Evolutionary conservation across 2,113 vertebrate genomes (phyloP).

Genomic region (Spermophilus dauricus): DNA sequence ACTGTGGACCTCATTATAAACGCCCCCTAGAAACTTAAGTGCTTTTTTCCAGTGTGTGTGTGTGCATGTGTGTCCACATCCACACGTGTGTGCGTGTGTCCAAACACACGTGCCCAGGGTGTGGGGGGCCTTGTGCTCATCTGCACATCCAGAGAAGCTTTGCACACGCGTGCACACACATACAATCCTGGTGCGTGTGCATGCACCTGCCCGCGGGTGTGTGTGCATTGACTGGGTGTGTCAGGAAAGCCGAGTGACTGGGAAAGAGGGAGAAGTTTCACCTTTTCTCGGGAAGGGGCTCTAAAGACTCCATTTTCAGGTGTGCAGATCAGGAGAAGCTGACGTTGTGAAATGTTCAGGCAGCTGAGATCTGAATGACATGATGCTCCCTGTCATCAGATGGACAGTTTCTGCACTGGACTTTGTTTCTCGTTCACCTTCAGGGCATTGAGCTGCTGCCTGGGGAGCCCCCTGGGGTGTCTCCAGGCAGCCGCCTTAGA

Average conservation of each 20-base stretch:
- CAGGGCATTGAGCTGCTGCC: slow-evolving; percentile 87
- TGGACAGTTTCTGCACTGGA: slow-evolving; percentile 88
- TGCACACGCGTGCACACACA: neutral
- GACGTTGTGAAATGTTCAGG: slow-evolving; percentile 88
- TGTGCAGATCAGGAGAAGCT: slow-evolving; percentile 88
- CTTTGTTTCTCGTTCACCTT: slow-evolving; percentile 88
- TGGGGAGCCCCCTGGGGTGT: slow-evolving; percentile 24
- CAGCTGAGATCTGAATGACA: slow-evolving; percentile 92
- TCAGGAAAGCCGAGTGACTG: slow-evolving; percentile 86
- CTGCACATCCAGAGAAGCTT: neutral
- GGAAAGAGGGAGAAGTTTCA: slow-evolving; percentile 82
- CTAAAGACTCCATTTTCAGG: slow-evolving; percentile 87
- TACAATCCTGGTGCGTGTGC: slow-evolving; percentile 56
- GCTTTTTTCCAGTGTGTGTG: slow-evolving; percentile 88
- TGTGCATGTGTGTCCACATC: neutral
- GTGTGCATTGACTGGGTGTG: slow-evolving; percentile 76
- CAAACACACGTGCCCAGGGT: neutral
- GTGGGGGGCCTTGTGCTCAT: neutral
- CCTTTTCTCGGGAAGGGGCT: slow-evolving; percentile 86
- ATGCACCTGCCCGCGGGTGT: rapidly evolving
- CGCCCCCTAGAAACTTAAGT: slow-evolving; percentile 90
- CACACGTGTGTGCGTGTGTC: neutral
- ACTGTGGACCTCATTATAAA: slow-evolving; percentile 93
- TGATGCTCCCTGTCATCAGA: slow-evolving; percentile 86
- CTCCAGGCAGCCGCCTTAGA: slow-evolving; percentile 84